phyloP scores from a whole-genome alignment of 2,797 vertebrate genomes.

The Helarctos malayanus region DNA sequence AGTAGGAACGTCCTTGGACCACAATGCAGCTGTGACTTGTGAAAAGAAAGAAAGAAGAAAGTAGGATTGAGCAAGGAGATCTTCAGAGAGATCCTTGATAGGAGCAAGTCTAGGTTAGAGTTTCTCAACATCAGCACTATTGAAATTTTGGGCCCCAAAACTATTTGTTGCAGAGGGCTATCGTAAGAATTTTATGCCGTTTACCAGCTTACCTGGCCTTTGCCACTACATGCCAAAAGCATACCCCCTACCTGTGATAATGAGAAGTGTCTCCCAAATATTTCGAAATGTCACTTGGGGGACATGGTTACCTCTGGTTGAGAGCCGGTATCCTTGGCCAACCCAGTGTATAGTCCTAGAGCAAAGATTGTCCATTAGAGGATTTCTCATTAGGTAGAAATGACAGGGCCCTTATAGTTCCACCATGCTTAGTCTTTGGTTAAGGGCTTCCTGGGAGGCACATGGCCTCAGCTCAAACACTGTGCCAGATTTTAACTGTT shows the following conservation, averaged over 20 bases:
- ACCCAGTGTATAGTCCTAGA: not conserved
- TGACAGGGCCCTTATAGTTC: not conserved
- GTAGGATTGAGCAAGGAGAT: not conserved
- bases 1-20: not conserved
- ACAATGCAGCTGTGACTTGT: fast-evolving
- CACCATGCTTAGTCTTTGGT: not conserved
- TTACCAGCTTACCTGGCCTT: not conserved
- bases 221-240: not conserved
- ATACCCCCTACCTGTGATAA: not conserved
- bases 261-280: not conserved
- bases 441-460: not conserved
- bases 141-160: not conserved
- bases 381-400: not conserved
- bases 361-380: not conserved
- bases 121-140: not conserved
- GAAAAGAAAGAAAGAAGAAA: not conserved
- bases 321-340: not conserved
- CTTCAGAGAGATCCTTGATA: not conserved
- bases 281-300: not conserved
- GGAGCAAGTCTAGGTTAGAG: fast-evolving
- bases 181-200: not conserved
- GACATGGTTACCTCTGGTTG: not conserved
- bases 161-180: not conserved
- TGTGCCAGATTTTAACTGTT: not conserved
- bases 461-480: not conserved